These are phyloP conservation scores for Malurus melanocephalus DNA, from an alignment of 2,113 vertebrate genomes.

Conservation along the genomic window DNA sequence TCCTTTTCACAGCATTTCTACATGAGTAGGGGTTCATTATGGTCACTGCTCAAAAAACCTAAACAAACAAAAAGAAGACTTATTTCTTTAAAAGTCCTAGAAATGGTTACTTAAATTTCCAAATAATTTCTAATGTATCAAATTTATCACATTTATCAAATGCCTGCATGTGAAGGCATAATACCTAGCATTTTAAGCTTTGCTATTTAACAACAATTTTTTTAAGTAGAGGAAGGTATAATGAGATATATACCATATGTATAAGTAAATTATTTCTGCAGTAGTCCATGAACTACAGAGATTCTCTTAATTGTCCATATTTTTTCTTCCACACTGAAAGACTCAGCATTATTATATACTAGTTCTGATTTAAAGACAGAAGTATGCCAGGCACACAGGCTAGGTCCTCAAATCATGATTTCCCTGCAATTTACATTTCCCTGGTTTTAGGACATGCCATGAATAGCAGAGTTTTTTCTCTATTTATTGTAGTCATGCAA, in stretches of 20 bases:
- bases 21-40: neutral
- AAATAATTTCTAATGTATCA: neutral
- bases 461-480: neutral
- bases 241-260: neutral
- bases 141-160: neutral
- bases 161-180: neutral
- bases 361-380: neutral
- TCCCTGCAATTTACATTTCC: neutral
- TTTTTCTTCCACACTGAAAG: neutral
- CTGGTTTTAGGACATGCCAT: neutral
- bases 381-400: neutral
- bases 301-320: neutral
- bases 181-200: neutral
- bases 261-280: neutral
- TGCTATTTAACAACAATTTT: neutral
- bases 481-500: neutral
- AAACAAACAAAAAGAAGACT: neutral
- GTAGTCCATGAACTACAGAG: neutral
- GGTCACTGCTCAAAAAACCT: neutral
- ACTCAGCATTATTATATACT: neutral
- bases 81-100: neutral
- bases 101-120: neutral
- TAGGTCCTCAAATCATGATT: neutral
- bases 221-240: neutral
- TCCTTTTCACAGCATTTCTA: conserved; percentile 9